Conservation (phyloP, 1,140 invertebrate species). For the Leguminivora glycinivorella region DNA sequence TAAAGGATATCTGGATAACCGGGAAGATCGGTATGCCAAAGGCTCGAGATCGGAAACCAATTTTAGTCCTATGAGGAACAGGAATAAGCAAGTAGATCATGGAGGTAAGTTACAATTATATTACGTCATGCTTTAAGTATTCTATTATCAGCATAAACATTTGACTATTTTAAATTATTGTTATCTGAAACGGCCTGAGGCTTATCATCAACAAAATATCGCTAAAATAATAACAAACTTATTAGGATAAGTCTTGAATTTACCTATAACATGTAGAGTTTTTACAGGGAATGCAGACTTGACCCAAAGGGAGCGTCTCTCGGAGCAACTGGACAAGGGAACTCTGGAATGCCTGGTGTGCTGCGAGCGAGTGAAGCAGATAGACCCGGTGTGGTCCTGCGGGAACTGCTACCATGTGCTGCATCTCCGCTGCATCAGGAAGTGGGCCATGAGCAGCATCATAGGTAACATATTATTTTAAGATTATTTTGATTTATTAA, state of each 20-base stretch:
- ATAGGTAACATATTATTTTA: constrained; percentile 76
- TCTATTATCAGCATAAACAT: no score
- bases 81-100: constrained; percentile 22
- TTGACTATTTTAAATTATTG: no score
- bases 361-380: constrained; percentile 89
- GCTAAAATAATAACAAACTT: no score
- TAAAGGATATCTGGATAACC: constrained; percentile 54
- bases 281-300: constrained; percentile 72
- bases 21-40: constrained; percentile 38
- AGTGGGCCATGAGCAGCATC: constrained; percentile 93
- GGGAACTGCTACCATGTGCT: constrained; percentile 93
- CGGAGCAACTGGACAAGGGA: constrained; percentile 87
- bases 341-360: constrained; percentile 95
- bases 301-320: constrained; percentile 89
- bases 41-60: background rate
- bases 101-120: background rate
- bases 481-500: constrained; percentile 7
- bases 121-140: no score
- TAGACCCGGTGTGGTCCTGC: constrained; percentile 93
- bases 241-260: no score
- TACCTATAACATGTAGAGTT: background rate
- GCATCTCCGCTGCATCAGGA: constrained; percentile 93
- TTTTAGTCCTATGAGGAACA: constrained; percentile 15
- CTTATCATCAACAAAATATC: no score
- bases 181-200: no score